Evolutionary conservation across 2,113 vertebrate genomes (phyloP), one percentile per base, ranked within the genome.

Genomic region (Poeciliopsis retropinna): DNA sequence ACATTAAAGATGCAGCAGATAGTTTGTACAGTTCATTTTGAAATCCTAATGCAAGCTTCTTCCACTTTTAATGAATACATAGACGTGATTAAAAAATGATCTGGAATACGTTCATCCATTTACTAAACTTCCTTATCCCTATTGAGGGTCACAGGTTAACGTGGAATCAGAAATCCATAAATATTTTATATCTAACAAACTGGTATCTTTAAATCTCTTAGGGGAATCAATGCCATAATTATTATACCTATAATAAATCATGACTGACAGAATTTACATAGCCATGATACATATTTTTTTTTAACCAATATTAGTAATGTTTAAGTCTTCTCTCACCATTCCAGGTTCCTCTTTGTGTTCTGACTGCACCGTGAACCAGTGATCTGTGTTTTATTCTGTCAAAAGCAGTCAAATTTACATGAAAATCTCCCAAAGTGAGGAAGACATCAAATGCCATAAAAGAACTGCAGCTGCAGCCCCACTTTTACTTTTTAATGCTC

Each of bases 331-430:
- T 72, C 28, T 37, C 75, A 65, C 63, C 67, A 61, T 29, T 44
- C 64, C 25, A 47, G 72, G 27, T 73, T 37, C 10, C 76, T 30
- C 68, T 80, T 71, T 63, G 32, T 74, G 54, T 67, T 37, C 27
- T 29, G 57, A 41, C 51, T 72, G 25, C 47, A 67, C 67, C 41
- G 61, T 60, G 5, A 68, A 70, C 29, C 32, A 64, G 37, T 13
- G 22, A 25, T 61, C n/a, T 74, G n/a, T 57, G 7, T 17, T 62
- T 79, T 28, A 64, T 34, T 34, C 2, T 60, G 70, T 85, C 67
- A 60, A 54, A 78, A 71, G 73, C 5, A 67, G 73, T 77, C 34
- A 13, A 3, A 85, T 87, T 85, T 87, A 62, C 69, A 84, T 78
- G 66, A 80, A 73, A 85, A 76, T 78, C 73, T 34, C n/a, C 13